These are phyloP conservation scores for Alaudala cheleensis DNA, from an alignment of 2,113 vertebrate genomes.

Conservation along the genomic window DNA sequence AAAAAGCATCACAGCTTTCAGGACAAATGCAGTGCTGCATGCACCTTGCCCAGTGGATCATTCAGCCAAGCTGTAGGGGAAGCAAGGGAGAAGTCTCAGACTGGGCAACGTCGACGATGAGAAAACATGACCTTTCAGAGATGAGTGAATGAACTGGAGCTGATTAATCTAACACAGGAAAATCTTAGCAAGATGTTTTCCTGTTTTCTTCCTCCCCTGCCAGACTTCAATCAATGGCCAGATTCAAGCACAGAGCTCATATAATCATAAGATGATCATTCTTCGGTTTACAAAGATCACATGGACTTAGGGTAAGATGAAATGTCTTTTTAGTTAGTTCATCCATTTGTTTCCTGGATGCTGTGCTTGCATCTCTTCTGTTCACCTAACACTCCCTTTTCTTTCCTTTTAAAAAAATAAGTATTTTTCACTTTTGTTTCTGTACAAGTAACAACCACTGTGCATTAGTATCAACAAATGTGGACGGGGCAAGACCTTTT, in stretches of 20 bases:
- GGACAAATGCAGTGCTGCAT: neutral
- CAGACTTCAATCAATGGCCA: slow-evolving; percentile 49
- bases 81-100: neutral
- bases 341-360: neutral
- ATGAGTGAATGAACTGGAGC: neutral
- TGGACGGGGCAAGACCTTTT: neutral
- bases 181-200: slow-evolving; percentile 51
- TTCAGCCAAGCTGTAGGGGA: neutral
- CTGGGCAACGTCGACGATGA: accelerated
- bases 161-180: slow-evolving; percentile 46
- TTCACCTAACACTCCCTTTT: neutral
- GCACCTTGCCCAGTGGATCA: accelerated
- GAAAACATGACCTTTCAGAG: slow-evolving; percentile 38
- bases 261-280: slow-evolving; percentile 27
- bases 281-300: slow-evolving; percentile 5
- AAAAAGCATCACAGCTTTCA: neutral
- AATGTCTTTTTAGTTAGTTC: slow-evolving; percentile 22
- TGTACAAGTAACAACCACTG: neutral
- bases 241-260: slow-evolving; percentile 13
- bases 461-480: neutral
- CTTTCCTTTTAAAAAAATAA: neutral
- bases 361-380: neutral
- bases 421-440: neutral
- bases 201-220: slow-evolving; percentile 13
- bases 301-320: neutral